Evolutionary conservation across 2,797 vertebrate genomes (phyloP).

Genomic region (Bucorvus abyssinicus): DNA sequence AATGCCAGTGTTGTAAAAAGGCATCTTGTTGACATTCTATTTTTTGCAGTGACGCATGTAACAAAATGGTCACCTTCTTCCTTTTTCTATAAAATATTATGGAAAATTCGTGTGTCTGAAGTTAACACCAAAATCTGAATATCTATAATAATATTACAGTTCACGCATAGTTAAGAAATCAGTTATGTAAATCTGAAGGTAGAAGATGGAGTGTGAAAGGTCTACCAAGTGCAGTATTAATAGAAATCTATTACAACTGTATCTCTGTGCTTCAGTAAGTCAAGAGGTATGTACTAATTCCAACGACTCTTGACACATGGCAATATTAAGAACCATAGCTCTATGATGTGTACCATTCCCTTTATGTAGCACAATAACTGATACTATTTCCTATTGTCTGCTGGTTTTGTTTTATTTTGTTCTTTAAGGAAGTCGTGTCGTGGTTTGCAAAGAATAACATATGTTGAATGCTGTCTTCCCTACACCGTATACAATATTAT

Average conservation of each 20-base stretch:
- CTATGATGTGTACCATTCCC: neutral
- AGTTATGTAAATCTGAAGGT: neutral
- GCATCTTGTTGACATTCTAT: neutral
- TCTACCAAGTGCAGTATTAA: neutral
- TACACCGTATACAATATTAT: neutral
- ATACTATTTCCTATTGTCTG: neutral
- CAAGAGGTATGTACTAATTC: neutral
- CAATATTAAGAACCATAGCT: neutral
- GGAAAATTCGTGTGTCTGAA: neutral
- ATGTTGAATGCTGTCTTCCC: neutral
- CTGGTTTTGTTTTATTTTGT: neutral
- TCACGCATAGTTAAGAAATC: neutral
- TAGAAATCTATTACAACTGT: neutral
- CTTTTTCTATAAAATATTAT: neutral
- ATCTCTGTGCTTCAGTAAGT: neutral
- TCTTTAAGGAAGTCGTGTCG: neutral
- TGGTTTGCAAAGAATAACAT: neutral
- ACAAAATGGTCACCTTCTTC: neutral
- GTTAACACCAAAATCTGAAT: neutral
- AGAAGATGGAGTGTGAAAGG: neutral
- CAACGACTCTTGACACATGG: neutral
- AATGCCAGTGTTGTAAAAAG: neutral
- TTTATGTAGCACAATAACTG: neutral
- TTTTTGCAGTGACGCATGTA: neutral
- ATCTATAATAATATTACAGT: neutral